Evolutionary conservation across 2,797 vertebrate species (phyloP).

Genomic region (Steatocranus sp.): DNA sequence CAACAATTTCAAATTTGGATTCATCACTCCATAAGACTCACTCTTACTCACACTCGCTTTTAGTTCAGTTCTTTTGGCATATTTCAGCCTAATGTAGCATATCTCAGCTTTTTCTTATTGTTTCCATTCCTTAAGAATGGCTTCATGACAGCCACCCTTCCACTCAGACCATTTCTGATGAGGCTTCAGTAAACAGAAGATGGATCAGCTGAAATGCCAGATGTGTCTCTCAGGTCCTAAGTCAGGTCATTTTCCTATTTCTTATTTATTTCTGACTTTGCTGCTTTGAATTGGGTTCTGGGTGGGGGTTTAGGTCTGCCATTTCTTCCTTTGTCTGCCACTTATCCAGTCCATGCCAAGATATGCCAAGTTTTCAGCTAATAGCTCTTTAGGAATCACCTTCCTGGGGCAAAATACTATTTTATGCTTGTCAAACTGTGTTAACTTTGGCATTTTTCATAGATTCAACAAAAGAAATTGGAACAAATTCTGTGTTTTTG

Average conservation of each 20-base stretch:
- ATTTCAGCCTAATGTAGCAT: not conserved
- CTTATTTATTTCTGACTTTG: not conserved
- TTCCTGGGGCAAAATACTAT: not conserved
- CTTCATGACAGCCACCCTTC: not conserved
- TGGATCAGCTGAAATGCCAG: not conserved
- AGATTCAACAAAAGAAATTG: not conserved
- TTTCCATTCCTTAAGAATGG: not conserved
- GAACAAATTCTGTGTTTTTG: not conserved
- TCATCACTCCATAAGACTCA: not conserved
- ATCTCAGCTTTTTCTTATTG: not conserved
- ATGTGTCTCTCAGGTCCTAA: not conserved
- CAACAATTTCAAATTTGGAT: not conserved
- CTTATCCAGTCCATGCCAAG: not conserved
- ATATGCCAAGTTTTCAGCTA: not conserved
- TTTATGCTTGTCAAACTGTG: not conserved
- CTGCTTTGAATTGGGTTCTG: not conserved
- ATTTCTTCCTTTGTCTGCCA: not conserved
- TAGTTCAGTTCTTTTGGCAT: not conserved
- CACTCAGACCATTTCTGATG: not conserved
- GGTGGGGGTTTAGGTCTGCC: not conserved
- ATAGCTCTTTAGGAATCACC: not conserved
- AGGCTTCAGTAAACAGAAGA: not conserved
- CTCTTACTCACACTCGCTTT: too few species aligned
- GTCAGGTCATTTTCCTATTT: not conserved
- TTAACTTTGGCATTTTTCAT: not conserved